Evolutionary conservation across 2,113 vertebrate species (phyloP).

Genomic region (Poecilia latipinna): DNA sequence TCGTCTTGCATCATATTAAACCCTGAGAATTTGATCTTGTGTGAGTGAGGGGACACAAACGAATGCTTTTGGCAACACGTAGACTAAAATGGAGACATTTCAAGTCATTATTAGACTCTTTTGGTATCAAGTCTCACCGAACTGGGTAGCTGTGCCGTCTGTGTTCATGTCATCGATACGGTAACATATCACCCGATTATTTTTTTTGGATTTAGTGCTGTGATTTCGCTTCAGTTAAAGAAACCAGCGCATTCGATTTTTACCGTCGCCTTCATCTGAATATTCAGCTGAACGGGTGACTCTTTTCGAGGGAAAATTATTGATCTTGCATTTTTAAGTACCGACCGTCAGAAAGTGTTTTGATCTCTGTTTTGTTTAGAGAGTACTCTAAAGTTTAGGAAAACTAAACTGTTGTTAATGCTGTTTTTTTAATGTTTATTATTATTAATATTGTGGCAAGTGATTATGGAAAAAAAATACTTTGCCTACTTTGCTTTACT

Average conservation of each 20-base stretch:
- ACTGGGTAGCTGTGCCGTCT: constrained; percentile 7
- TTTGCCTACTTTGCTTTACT: constrained; percentile 64
- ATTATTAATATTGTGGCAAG: constrained; percentile 34
- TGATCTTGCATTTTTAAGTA: constrained; percentile 12
- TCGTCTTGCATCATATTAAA: no score
- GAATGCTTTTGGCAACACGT: not conserved
- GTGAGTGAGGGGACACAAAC: no score
- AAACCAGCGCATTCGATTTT: not conserved
- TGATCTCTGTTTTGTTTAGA: not conserved
- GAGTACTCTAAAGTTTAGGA: constrained; percentile 18
- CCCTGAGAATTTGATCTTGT: no score
- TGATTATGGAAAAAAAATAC: no score
- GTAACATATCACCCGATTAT: constrained; percentile 32
- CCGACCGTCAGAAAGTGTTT: constrained; percentile 3
- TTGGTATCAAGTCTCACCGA: constrained; percentile 3
- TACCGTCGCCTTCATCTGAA: constrained; percentile 7
- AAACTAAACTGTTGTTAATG: constrained; percentile 38
- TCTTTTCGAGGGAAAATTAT: not conserved
- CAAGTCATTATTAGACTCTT: constrained; percentile 4
- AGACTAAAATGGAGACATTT: constrained; percentile 2
- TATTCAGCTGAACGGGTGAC: not conserved
- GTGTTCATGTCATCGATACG: constrained; percentile 12
- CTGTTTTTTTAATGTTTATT: constrained; percentile 20
- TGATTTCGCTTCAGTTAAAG: not conserved
- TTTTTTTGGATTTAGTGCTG: constrained; percentile 11